phyloP scores from a whole-genome alignment of 2,797 vertebrate genomes.

The Morelia viridis region DNA sequence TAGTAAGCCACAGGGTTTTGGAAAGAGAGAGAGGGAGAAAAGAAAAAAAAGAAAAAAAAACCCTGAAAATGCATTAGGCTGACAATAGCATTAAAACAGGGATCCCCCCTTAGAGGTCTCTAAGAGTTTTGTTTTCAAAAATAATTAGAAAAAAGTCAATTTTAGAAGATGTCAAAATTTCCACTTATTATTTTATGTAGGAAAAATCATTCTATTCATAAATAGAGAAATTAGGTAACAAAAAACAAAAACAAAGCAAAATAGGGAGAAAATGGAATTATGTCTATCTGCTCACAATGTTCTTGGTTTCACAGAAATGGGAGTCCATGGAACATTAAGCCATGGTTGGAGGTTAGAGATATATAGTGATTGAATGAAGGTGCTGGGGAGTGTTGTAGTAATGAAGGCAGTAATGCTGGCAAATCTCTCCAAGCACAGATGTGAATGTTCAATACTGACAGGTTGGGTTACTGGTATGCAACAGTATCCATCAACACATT shows the following conservation, averaged over 20 bases:
- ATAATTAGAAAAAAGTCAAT: neutral
- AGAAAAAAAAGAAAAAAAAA: neutral
- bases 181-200: neutral
- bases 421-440: neutral
- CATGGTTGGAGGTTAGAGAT: neutral
- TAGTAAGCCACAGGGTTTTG: neutral
- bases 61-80: constrained; percentile 9
- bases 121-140: neutral
- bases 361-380: too few species aligned
- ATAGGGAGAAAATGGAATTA: neutral
- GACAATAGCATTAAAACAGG: constrained; percentile 39
- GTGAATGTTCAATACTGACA: neutral
- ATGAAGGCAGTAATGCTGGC: too few species aligned
- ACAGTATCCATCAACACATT: neutral
- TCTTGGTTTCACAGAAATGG: neutral
- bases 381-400: neutral
- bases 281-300: neutral
- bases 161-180: neutral
- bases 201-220: neutral
- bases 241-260: neutral
- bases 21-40: neutral
- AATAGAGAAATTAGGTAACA: neutral
- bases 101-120: neutral
- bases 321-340: neutral
- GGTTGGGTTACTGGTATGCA: neutral